Base-by-base conservation (phyloP, 2,888 invertebrate genomes). In the Drosophila prostipennis region DNA sequence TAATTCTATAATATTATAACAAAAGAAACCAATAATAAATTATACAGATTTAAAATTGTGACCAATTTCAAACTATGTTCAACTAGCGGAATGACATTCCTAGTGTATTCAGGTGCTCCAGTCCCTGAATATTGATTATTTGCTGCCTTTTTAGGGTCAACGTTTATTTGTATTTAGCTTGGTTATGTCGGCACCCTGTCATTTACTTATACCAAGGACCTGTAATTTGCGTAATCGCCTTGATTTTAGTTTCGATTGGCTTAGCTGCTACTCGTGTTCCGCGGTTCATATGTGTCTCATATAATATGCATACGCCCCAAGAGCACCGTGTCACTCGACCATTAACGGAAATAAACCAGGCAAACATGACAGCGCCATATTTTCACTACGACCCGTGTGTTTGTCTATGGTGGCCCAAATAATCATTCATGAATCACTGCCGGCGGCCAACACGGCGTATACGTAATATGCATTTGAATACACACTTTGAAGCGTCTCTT, bases 181-280 rank as follows among this genome's bases (percentile, higher is more conserved):
- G 13, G 52, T 49, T 53, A 43, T 57, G 29, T 29, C 58, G 19
- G n/a, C 39, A 52, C 60, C 26, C 26, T 26, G 26, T 49, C 56
- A n/a, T 46, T 45, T 52, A 23, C 45, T 49, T 34, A 6, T 26
- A 6, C 43, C 48, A 53, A 56, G 6, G 26, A 52, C 53, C 63
- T 55, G 72, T 86, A 82, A 88, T 87, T 88, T 83, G 45, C 49
- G 29, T 73, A 86, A 80, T 88, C 68, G 68, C 32, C 37, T 26
- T 45, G 26, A 26, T 13, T 29, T 46, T 2, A 14, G 45, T 10
- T 29, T 7, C 29, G 5, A 14, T 10, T 45, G 13, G 10, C 8
- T 58, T 6, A 10, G 42, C 3, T 16, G 16, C 23, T 2, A 19
- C 39, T 53, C 16, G 19, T 36, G 54, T 29, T 7, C 8, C 14